Percentiles rank a stretch among this genome's conserved stretches.
Conservation (phyloP, 2,797 vertebrate species). For the Anabas testudineus region DNA sequence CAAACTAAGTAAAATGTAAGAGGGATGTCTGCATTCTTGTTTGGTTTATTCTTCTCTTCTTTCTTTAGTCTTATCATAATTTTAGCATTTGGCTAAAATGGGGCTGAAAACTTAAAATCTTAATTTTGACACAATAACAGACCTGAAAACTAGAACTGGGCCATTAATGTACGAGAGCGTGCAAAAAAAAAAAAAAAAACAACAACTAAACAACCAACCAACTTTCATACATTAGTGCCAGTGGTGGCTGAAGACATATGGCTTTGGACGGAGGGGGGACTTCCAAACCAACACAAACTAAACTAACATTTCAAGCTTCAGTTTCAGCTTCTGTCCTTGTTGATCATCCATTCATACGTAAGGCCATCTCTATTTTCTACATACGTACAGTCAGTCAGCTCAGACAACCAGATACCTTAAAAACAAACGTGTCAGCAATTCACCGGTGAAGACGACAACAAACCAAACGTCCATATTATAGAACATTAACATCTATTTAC, state of each 20-base stretch:
- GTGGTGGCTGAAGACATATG: slow-evolving; percentile 62
- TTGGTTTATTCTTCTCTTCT: slow-evolving; percentile 5
- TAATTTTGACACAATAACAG: slow-evolving; percentile 17
- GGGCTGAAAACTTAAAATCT: slow-evolving; percentile 27
- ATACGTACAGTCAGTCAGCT: slow-evolving; percentile 27
- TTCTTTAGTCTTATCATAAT: slow-evolving; percentile 1
- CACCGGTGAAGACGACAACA: slow-evolving; percentile 45
- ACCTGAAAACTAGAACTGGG: slow-evolving; percentile 15
- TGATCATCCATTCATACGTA: slow-evolving; percentile 64
- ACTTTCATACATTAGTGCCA: slow-evolving; percentile 27
- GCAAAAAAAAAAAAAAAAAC: slow-evolving; percentile 9
- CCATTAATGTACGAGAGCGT: slow-evolving; percentile 17
- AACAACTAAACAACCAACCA: too few relatives aligned
- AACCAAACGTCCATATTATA: slow-evolving; percentile 52
- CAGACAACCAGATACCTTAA: slow-evolving; percentile 57
- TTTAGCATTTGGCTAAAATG: slow-evolving; percentile 64
- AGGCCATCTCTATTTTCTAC: slow-evolving; percentile 57
- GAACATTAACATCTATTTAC: slow-evolving; percentile 69
- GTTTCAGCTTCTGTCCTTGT: slow-evolving; percentile 20
- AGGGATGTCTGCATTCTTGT: slow-evolving; percentile 3
- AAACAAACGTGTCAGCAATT: slow-evolving; percentile 50
- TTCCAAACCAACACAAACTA: slow-evolving; percentile 28
- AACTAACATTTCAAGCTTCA: slow-evolving; percentile 31
- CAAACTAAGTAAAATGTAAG: slow-evolving; percentile 6
- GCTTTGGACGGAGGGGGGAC: slow-evolving; percentile 49